phyloP scores from a whole-genome alignment of 2,888 invertebrate genomes.

The Latrodectus hesperus region DNA sequence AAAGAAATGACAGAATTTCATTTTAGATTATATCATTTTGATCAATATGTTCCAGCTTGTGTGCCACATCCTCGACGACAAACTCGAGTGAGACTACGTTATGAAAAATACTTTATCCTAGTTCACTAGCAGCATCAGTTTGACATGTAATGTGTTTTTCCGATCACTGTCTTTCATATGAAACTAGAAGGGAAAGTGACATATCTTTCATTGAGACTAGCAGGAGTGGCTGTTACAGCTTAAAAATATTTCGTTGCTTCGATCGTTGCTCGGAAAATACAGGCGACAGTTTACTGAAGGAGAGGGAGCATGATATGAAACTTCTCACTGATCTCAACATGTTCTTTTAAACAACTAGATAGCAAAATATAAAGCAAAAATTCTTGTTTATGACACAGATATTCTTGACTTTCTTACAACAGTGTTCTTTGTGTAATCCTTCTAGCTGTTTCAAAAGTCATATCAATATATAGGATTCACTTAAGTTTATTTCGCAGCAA shows the following conservation, averaged over 20 bases:
- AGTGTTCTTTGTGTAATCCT: too few relatives aligned
- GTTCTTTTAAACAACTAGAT: slow-evolving; percentile 48
- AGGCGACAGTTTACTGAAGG: slow-evolving; percentile 58
- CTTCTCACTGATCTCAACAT: slow-evolving; percentile 59
- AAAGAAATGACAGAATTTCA: slow-evolving; percentile 16
- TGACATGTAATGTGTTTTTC: slow-evolving; percentile 66
- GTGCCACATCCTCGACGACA: slow-evolving; percentile 20
- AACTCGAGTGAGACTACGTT: slow-evolving; percentile 51
- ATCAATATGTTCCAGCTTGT: slow-evolving; percentile 32
- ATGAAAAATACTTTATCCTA: slow-evolving; percentile 62
- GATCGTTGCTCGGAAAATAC: slow-evolving; percentile 45
- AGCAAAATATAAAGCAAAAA: slow-evolving; percentile 21
- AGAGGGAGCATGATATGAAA: slow-evolving; percentile 58
- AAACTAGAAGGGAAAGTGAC: slow-evolving; percentile 57
- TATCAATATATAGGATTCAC: too few relatives aligned
- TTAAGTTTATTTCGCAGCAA: too few relatives aligned
- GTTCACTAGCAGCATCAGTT: slow-evolving; percentile 61
- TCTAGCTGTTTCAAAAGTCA: too few relatives aligned
- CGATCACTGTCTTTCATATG: slow-evolving; percentile 65
- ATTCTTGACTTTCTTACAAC: too few relatives aligned
- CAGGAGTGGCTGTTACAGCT: slow-evolving; percentile 47
- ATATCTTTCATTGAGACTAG: slow-evolving; percentile 41
- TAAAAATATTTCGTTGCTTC: slow-evolving; percentile 54
- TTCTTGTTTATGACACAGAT: too few relatives aligned
- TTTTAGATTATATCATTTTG: slow-evolving; percentile 33